A percentile compares a stretch with the other conserved stretches of the same genome.
Conservation (phyloP, 2,888 invertebrate genomes). For the Selenia dentaria region DNA sequence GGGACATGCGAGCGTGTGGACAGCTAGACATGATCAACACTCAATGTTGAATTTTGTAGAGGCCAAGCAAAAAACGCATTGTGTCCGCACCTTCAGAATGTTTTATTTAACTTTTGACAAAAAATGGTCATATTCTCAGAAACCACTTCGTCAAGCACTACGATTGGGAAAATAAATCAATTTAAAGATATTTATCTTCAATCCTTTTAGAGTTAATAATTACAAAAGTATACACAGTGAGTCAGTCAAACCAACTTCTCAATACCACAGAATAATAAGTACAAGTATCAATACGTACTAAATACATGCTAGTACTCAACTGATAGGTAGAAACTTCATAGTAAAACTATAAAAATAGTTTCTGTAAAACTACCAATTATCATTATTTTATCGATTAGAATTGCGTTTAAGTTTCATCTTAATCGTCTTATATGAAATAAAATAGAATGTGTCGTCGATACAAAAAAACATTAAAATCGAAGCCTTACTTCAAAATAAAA, state of each 20-base stretch:
- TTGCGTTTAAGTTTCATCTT: too few relatives aligned
- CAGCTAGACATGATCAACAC: conserved; percentile 50
- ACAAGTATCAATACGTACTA: too few relatives aligned
- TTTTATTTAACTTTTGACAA: conserved; percentile 18
- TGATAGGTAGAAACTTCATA: conserved; percentile 18
- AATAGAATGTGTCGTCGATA: too few relatives aligned
- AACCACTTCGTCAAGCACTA: conserved; percentile 29
- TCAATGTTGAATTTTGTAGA: conserved; percentile 49
- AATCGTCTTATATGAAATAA: too few relatives aligned
- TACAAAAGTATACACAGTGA: conserved; percentile 15
- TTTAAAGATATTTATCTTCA: conserved; percentile 20
- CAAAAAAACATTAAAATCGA: too few relatives aligned
- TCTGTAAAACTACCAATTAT: too few relatives aligned
- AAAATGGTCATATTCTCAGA: conserved; percentile 18
- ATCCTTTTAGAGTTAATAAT: conserved; percentile 19
- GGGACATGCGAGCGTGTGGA: conserved; percentile 63
- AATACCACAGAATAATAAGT: too few relatives aligned
- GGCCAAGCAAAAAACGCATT: conserved; percentile 51
- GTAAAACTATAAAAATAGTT: background rate
- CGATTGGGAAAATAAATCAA: conserved; percentile 18
- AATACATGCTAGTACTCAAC: too few relatives aligned
- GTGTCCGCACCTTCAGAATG: conserved; percentile 29
- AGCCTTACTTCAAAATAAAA: too few relatives aligned
- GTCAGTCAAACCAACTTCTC: conserved; percentile 19
- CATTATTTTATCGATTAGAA: too few relatives aligned